Evolutionary conservation across 2,888 invertebrate species (phyloP).

Genomic region (Spialia ferax): DNA sequence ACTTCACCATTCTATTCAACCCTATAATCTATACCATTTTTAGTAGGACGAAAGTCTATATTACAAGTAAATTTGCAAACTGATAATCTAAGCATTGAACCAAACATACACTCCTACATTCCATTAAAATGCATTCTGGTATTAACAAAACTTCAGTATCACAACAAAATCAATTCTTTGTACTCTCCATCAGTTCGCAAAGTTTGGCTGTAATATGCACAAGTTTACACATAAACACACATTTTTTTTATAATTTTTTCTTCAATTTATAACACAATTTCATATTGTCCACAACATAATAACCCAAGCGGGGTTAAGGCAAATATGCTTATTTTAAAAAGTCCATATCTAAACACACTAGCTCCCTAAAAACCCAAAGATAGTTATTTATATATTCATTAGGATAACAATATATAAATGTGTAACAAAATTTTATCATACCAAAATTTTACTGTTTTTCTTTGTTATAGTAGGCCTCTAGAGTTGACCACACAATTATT

Average conservation of each 20-base stretch:
- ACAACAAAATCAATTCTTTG: conserved; percentile 64
- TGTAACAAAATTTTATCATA: conserved; percentile 12
- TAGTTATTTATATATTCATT: not conserved
- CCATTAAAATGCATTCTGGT: conserved; percentile 53
- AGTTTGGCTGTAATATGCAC: conserved; percentile 43
- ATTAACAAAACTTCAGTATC: conserved; percentile 52
- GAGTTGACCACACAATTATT: conserved; percentile 12
- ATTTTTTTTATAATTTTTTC: conserved; percentile 70
- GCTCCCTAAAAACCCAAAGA: conserved; percentile 1
- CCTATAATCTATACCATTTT: conserved; percentile 47
- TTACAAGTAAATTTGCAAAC: conserved; percentile 47
- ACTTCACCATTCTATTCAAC: conserved; percentile 45
- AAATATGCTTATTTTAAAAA: conserved; percentile 27
- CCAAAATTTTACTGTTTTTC: conserved; percentile 15
- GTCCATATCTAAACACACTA: conserved; percentile 7
- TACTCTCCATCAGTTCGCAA: conserved; percentile 65
- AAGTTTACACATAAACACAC: conserved; percentile 47
- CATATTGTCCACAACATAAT: conserved; percentile 69
- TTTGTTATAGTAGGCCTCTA: conserved; percentile 27
- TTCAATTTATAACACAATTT: conserved; percentile 72
- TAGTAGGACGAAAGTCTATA: conserved; percentile 54
- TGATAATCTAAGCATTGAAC: conserved; percentile 56
- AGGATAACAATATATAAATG: not conserved
- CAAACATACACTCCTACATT: conserved; percentile 46
- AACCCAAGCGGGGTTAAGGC: conserved; percentile 48